Conservation (phyloP, 2,113 vertebrate species). For the Hemichromis elongatus region DNA sequence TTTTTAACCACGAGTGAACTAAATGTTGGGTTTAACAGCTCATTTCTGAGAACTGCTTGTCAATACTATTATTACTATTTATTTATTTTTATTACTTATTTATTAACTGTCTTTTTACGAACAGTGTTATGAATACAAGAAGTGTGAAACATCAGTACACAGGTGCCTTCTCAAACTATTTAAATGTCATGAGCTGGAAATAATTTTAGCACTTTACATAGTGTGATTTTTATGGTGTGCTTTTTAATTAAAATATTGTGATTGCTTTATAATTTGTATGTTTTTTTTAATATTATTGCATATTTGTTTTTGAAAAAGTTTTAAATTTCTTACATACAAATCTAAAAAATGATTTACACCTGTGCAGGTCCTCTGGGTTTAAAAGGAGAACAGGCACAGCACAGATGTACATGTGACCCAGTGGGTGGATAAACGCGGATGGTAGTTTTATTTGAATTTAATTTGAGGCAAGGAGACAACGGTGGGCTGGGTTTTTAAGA, state of each 20-base stretch:
- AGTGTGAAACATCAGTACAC: neutral
- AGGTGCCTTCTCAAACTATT: neutral
- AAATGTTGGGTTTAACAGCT: neutral
- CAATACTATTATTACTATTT: no score
- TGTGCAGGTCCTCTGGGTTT: neutral
- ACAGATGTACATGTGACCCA: neutral
- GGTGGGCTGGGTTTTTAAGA: neutral
- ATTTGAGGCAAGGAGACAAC: neutral
- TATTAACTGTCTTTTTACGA: no score
- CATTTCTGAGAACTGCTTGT: neutral
- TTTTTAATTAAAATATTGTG: neutral
- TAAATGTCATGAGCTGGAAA: neutral
- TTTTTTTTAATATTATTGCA: neutral
- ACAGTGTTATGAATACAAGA: neutral
- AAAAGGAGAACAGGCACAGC: neutral
- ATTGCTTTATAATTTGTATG: neutral
- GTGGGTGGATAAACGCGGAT: neutral
- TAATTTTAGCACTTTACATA: fast-evolving
- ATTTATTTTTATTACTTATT: no score
- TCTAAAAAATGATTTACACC: neutral
- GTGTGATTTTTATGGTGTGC: neutral
- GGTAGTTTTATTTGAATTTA: neutral
- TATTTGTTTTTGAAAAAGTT: fast-evolving
- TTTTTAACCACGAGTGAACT: neutral
- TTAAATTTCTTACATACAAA: neutral